Base-by-base conservation (phyloP, 2,113 vertebrate species). In the Caranx ignobilis region DNA sequence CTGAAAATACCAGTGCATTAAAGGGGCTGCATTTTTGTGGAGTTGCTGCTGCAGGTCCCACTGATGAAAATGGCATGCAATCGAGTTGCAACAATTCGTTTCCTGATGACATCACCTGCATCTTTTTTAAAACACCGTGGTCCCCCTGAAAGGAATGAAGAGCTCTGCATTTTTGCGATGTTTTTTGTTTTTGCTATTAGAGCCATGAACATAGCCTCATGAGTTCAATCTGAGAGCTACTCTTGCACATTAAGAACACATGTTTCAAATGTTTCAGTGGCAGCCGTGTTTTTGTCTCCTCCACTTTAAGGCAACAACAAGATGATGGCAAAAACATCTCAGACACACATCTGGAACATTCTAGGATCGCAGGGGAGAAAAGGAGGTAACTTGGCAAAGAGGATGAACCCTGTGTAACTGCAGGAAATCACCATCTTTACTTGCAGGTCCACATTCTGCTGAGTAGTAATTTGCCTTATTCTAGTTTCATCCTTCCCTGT, bases 391-490 rank as follows among this genome's bases (percentile, higher is more conserved):
- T 3, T 6, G 16, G 31, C 5, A 21, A 35, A 39, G 35, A 60
- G 45, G 62, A 74, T 81, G 21, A 73, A 54, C 16, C 2, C 3
- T 16, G 21, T 12, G 43, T 43, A 45, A 43, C 34, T 32, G 11
- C 2, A 16, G n/a, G 65, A 39, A 41, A 32, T 8, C 21, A 21
- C 19, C 57, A 50, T 65, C 21, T 21, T 50, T 7, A 21, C 75
- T 39, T 26, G 18, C 57, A 79, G 48, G 21, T 43, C 37, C 5
- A 35, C 2, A 54, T 9, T 65, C 35, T 75, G 52, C 50, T 19
- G 43, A 71, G 76, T 11, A n/a, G 47, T 66, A 35, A 64, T 79
- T 54, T 66, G 32, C 26, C 11, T 11, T 50, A 55, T 66, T 54
- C 37, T 50, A 3, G 4, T 57, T 64, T 81, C 35, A 69, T 3